These are phyloP conservation scores for Enteromius paludinosus DNA, from an alignment of 2,797 vertebrate genomes.

Conservation along the genomic window DNA sequence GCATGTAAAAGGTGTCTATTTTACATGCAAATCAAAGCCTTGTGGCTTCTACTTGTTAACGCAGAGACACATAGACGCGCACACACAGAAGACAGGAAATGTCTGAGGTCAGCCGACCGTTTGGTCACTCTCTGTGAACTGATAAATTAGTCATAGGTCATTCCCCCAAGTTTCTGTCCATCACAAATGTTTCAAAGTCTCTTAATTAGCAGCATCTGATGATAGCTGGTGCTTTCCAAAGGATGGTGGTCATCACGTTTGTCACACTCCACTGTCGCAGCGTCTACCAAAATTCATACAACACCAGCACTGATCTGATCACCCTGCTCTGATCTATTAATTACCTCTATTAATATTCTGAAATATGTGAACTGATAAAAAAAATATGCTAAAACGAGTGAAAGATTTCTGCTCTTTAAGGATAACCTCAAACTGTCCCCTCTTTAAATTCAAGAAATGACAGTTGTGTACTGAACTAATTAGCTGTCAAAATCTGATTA, in stretches of 20 bases:
- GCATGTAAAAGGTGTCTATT: slow-evolving; percentile 20
- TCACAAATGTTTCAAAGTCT: slow-evolving; percentile 27
- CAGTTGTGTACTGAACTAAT: slow-evolving; percentile 26
- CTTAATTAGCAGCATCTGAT: slow-evolving; percentile 48
- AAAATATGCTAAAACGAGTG: background rate
- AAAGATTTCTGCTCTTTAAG: background rate
- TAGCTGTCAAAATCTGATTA: slow-evolving; percentile 30
- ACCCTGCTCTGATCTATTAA: background rate
- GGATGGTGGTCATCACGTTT: background rate
- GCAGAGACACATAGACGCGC: slow-evolving; percentile 8
- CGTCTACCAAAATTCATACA: background rate
- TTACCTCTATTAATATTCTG: background rate
- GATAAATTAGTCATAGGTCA: slow-evolving; percentile 49
- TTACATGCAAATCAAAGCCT: slow-evolving; percentile 4
- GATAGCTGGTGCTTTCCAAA: slow-evolving; percentile 10
- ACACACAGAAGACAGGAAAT: slow-evolving; percentile 55
- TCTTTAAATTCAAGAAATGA: slow-evolving; percentile 14
- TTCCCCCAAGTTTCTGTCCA: slow-evolving; percentile 48
- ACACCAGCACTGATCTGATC: background rate
- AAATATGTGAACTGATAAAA: background rate
- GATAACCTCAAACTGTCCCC: background rate
- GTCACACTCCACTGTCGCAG: slow-evolving; percentile 12
- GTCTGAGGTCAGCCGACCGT: slow-evolving; percentile 49
- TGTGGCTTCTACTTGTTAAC: slow-evolving; percentile 20
- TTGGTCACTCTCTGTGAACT: slow-evolving; percentile 60